Evolutionary conservation across 2,113 vertebrate species (phyloP).

Genomic region (Acinonyx jubatus): DNA sequence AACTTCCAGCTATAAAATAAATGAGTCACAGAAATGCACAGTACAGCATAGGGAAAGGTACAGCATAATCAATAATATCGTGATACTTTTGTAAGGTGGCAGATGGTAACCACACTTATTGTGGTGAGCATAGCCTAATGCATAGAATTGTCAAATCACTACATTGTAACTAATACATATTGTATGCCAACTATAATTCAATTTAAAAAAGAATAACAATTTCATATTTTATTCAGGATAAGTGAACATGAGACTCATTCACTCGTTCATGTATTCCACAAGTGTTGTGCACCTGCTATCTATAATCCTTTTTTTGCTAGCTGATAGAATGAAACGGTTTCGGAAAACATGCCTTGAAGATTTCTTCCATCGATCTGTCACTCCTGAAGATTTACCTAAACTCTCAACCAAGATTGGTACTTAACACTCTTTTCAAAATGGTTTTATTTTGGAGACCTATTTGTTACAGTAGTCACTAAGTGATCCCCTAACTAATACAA

Average conservation of each 20-base stretch:
- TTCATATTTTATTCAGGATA: neutral
- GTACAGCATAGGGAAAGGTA: neutral
- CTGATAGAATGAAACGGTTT: neutral
- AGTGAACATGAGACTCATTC: neutral
- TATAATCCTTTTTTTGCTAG: neutral
- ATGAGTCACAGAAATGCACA: neutral
- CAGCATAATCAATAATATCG: neutral
- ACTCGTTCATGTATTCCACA: neutral
- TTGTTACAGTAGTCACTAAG: neutral
- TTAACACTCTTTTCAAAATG: neutral
- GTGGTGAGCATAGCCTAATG: neutral
- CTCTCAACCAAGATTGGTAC: neutral
- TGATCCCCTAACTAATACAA: neutral
- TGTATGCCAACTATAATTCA: neutral
- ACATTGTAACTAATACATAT: neutral
- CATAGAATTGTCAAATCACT: neutral
- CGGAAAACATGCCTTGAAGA: neutral
- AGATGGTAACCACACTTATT: neutral
- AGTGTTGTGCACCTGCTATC: neutral
- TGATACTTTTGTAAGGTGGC: neutral
- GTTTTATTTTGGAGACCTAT: neutral
- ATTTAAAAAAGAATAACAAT: neutral
- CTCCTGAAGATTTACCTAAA: neutral
- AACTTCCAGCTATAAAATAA: neutral
- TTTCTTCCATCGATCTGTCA: neutral